These are phyloP conservation scores for Trematomus bernacchii DNA, from an alignment of 2,797 vertebrate genomes.

Conservation along the genomic window DNA sequence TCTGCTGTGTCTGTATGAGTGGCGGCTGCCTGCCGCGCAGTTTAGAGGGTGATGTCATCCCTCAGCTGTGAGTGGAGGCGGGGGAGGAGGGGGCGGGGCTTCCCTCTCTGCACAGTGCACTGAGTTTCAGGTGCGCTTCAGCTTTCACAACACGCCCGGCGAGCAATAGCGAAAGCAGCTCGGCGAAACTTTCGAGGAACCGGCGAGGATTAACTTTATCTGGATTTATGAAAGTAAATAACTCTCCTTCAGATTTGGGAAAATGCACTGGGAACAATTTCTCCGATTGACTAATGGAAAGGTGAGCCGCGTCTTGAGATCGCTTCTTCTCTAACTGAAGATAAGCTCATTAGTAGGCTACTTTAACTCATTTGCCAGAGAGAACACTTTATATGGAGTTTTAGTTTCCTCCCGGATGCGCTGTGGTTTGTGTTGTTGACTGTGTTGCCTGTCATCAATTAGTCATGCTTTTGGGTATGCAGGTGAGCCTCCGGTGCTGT, in stretches of 20 bases:
- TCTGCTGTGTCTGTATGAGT: slow-evolving; percentile 30
- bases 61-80: slow-evolving; percentile 13
- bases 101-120: background rate
- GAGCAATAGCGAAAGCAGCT: slow-evolving; percentile 5
- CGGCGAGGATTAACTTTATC: background rate
- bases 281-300: slow-evolving; percentile 80
- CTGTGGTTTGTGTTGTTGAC: slow-evolving; percentile 36
- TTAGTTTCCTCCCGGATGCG: slow-evolving; percentile 20
- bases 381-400: background rate
- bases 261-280: slow-evolving; percentile 87
- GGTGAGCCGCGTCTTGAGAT: slow-evolving; percentile 70
- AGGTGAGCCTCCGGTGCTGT: slow-evolving; percentile 41
- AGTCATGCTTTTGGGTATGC: slow-evolving; percentile 52
- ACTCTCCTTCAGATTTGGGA: slow-evolving; percentile 2
- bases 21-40: slow-evolving; percentile 32
- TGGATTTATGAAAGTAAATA: slow-evolving; percentile 45
- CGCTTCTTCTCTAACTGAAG: background rate
- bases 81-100: slow-evolving; percentile 52
- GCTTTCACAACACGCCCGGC: slow-evolving; percentile 76
- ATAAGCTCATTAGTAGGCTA: too few species aligned
- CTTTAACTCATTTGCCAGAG: background rate
- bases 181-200: background rate
- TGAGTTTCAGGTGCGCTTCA: slow-evolving; percentile 77
- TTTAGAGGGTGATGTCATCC: slow-evolving; percentile 75
- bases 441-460: slow-evolving; percentile 50